Percentiles rank a stretch among this genome's conserved stretches.
phyloP scores from a whole-genome alignment of 2,113 vertebrate genomes.

The Junco hyemalis region DNA sequence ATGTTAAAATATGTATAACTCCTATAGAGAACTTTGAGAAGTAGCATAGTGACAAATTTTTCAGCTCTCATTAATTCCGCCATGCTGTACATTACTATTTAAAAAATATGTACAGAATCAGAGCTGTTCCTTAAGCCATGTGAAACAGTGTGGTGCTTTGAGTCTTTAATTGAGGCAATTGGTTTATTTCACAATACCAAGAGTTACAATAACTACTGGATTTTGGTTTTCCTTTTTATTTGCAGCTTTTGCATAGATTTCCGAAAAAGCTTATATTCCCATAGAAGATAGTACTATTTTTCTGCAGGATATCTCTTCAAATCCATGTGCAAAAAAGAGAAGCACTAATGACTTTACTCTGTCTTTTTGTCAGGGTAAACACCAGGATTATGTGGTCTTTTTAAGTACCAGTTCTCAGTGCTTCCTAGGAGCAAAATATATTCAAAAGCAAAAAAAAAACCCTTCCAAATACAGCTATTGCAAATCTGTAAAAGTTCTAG shows the following conservation, averaged over 20 bases:
- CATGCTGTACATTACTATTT: neutral
- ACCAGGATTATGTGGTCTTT: neutral
- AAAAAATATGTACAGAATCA: neutral
- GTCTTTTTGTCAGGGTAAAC: neutral
- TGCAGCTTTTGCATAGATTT: neutral
- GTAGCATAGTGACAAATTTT: neutral
- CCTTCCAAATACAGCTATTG: neutral
- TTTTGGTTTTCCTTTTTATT: neutral
- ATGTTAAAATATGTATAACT: constrained; percentile 29
- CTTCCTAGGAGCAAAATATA: neutral
- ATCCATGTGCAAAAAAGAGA: neutral
- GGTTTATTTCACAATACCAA: neutral
- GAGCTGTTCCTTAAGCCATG: neutral
- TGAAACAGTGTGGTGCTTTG: neutral
- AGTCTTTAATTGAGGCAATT: neutral
- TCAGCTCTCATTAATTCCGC: neutral
- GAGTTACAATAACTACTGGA: neutral
- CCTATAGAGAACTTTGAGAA: neutral
- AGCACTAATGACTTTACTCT: neutral
- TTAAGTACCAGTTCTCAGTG: neutral
- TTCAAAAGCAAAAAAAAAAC: neutral
- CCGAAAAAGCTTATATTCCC: neutral
- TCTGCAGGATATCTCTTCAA: neutral
- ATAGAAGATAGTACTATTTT: neutral
- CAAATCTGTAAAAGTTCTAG: neutral